Percentiles rank a stretch among this genome's conserved stretches.
These are phyloP conservation scores for Thalassophryne amazonica DNA, from an alignment of 2,797 vertebrate species.

Conservation along the genomic window DNA sequence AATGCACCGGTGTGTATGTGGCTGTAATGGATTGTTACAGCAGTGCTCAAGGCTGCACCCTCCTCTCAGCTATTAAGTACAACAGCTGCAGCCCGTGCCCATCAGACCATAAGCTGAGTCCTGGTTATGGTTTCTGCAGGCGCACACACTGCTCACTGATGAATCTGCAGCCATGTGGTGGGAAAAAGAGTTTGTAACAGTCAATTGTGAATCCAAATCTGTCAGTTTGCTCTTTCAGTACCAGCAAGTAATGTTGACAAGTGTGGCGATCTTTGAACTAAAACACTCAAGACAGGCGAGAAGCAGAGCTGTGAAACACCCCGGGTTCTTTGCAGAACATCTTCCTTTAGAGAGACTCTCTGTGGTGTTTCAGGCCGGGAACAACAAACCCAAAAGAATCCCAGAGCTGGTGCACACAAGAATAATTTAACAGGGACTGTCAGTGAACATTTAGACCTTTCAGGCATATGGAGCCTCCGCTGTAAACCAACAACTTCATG, in stretches of 20 bases:
- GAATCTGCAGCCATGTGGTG: constrained; percentile 12
- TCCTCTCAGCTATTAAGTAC: constrained; percentile 18
- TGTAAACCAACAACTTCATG: constrained; percentile 12
- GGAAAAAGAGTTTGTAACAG: constrained; percentile 8
- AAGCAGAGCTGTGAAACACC: constrained; percentile 22
- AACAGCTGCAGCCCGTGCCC: constrained; percentile 16
- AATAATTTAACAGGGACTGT: constrained; percentile 39
- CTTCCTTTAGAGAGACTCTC: constrained; percentile 22
- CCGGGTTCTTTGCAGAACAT: constrained; percentile 19
- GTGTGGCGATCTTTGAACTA: constrained; percentile 17
- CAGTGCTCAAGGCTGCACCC: constrained; percentile 18
- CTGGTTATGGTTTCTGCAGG: constrained; percentile 13
- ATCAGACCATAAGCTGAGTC: constrained; percentile 21
- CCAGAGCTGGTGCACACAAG: constrained; percentile 18
- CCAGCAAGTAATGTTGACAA: constrained; percentile 25
- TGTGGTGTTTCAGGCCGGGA: constrained; percentile 28
- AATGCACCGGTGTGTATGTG: constrained; percentile 18
- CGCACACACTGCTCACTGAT: background rate
- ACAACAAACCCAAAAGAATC: constrained; percentile 39
- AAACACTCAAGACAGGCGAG: constrained; percentile 31
- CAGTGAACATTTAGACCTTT: constrained; percentile 31
- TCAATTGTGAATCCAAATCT: background rate
- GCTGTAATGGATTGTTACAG: constrained; percentile 26
- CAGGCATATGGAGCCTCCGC: constrained; percentile 12
- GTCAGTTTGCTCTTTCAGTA: constrained; percentile 7